Evolutionary conservation across 2,113 vertebrate species (phyloP), one percentile per base, ranked within the genome.

Genomic region (Erythrocercus mccallii): DNA sequence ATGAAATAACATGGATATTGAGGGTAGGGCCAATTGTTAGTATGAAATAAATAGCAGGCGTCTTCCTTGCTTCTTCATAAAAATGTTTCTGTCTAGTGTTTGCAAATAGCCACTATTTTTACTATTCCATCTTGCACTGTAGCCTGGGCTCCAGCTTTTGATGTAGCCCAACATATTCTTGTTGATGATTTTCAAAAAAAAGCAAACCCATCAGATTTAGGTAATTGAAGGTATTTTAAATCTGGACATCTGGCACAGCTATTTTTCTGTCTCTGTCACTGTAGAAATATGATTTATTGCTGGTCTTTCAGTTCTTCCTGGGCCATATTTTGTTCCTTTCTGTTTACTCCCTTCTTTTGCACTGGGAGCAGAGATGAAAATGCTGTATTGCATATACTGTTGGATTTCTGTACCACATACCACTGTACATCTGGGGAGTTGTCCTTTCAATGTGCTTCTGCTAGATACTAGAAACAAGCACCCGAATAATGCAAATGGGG

Each of bases 51-150:
- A 74, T 74, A 95, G 69, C 70, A 89, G 64, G 25, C 28, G 27
- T 96, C 95, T 95, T 78, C 78, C 47, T 84, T 97, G 33, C 85
- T 94, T 93, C 68, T 95, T 95, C 87, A 71, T 74, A 48, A 72
- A 88, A 93, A 51, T 37, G 2, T 91, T 88, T 85, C 61, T 92
- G 80, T 24, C 35, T n/a, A 74, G 42, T 38, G 15, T 76, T 77
- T 74, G 83, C 85, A 96, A 96, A 82, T 71, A 94, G 65, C 25
- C 90, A 51, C 72, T 86, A 51, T 78, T 44, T 94, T 97, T 96
- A 83, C 77, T 86, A 24, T 76, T 93, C 42, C 40, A 69, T 86
- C 44, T 79, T 80, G 65, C 21, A 60, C 24, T 4, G 16, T 47
- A 58, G 33, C 12, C 76, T 88, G 56, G 4, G 6, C 23, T 5